Percentiles rank a stretch among this genome's conserved stretches.
These are phyloP conservation scores for Aplochiton taeniatus DNA, from an alignment of 2,797 vertebrate genomes.

Conservation along the genomic window DNA sequence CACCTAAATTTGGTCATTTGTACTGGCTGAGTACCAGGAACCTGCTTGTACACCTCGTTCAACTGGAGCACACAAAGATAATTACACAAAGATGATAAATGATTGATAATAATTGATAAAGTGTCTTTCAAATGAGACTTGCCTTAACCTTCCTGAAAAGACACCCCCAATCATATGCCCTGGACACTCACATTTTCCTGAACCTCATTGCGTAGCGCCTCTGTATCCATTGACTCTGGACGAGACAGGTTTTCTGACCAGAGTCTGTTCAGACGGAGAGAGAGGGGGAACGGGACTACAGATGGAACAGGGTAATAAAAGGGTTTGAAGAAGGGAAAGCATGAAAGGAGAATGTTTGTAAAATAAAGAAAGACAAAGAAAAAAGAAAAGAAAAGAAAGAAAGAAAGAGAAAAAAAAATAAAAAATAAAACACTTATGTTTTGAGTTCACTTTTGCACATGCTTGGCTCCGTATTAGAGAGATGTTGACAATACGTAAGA, in stretches of 20 bases:
- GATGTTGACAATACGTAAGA: not conserved
- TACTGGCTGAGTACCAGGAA: slow-evolving; percentile 83
- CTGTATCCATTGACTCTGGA: slow-evolving; percentile 80
- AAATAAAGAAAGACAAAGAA: not conserved
- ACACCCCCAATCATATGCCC: slow-evolving; percentile 2
- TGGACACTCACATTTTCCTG: slow-evolving; percentile 84
- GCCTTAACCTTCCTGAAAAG: no score
- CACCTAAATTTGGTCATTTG: slow-evolving; percentile 92
- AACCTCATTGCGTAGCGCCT: slow-evolving; percentile 85
- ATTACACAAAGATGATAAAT: not conserved
- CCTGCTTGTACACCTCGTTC: slow-evolving; percentile 85
- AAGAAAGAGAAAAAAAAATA: not conserved
- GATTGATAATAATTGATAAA: no score
- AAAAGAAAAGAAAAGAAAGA: not conserved
- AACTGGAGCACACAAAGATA: slow-evolving; percentile 74
- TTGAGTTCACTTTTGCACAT: no score
- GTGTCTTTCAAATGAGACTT: no score
- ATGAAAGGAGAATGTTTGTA: not conserved
- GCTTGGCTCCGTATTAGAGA: no score
- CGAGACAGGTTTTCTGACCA: slow-evolving; percentile 85
- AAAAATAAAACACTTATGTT: not conserved
- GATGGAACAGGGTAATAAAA: not conserved
- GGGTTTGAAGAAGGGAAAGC: not conserved
- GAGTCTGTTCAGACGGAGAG: slow-evolving; percentile 84
- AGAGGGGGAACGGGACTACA: slow-evolving; percentile 82